Conservation (phyloP, 2,888 invertebrate species). For the Periphyllus acericola region DNA sequence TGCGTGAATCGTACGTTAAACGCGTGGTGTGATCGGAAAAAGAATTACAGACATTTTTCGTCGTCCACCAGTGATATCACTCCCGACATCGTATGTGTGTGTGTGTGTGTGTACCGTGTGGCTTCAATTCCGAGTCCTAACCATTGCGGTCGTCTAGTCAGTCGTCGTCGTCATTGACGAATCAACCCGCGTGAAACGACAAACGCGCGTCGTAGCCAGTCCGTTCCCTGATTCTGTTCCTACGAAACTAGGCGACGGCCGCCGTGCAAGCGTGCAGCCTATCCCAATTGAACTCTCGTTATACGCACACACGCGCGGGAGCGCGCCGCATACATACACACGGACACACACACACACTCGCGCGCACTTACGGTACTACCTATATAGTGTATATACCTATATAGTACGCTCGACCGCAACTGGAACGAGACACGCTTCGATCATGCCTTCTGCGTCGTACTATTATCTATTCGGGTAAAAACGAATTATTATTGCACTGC, state of each 20-base stretch:
- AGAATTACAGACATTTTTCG: neutral
- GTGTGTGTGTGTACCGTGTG: neutral
- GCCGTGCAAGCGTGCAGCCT: constrained; percentile 15
- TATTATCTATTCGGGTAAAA: constrained; percentile 25
- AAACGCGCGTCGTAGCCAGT: neutral
- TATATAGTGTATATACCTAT: constrained; percentile 25
- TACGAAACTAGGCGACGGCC: neutral
- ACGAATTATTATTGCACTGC: neutral
- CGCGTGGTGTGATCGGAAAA: too few relatives aligned
- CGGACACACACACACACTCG: neutral
- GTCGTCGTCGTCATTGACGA: neutral
- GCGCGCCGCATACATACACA: neutral
- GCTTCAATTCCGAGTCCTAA: neutral
- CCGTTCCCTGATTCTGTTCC: neutral
- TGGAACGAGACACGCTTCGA: constrained; percentile 46
- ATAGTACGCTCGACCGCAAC: constrained; percentile 45
- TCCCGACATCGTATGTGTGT: neutral
- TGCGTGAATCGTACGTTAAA: neutral
- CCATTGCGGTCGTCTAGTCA: neutral
- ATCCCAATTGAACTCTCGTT: constrained; percentile 53
- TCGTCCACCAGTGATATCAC: neutral
- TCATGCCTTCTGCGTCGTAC: constrained; percentile 47
- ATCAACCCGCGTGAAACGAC: neutral
- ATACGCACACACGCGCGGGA: neutral
- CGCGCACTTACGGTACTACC: constrained; percentile 29